Evolutionary conservation across 2,888 invertebrate species (phyloP), one percentile per base, ranked within the genome.

Genomic region (Muschampia plurimacula): DNA sequence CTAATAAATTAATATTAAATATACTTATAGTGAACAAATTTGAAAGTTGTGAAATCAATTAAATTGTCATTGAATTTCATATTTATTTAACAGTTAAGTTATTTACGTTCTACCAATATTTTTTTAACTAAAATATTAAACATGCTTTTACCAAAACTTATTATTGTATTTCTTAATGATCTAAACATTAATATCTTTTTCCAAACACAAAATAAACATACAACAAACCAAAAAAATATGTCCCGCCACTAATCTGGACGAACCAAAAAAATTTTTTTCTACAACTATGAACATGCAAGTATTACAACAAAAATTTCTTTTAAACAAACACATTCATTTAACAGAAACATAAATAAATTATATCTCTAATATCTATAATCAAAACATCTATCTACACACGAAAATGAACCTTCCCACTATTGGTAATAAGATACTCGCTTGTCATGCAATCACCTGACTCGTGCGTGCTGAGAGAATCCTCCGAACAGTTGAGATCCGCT

Each of bases 401-500:
- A 84, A 85, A 82, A 69, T 77, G 77, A 79, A 84, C 83, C 83
- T 76, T 83, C 77, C 77, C 73, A 73, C 36, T 75, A 72, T 55
- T n/a, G 2, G 63, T 41, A 71, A 65, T 74, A 60, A 74, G 77
- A 78, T 77, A 81, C 81, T 85, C 82, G 83, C 81, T 83, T 82
- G 76, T 59, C 90, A 92, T 93, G 92, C 93, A 91, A 83, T 93
- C 96, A 97, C 97, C 97, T 97, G 97, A 96, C 95, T 97, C 97
- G 93, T 96, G 96, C 80, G 96, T 96, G 93, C 96, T 96, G 91
- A 97, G 95, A 82, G 97, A 97, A 91, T 97, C 97, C 95, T 96
- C 96, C 84, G 97, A 97, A 90, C 96, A 97, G 95, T 96, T 97
- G 92, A 96, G 96, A 94, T 97, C 97, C 90, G 97, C 97, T 97